A percentile compares a stretch with the other conserved stretches of the same genome.
These are phyloP conservation scores for Zaprionus capensis DNA, from an alignment of 1,140 invertebrate species.

Conservation along the genomic window DNA sequence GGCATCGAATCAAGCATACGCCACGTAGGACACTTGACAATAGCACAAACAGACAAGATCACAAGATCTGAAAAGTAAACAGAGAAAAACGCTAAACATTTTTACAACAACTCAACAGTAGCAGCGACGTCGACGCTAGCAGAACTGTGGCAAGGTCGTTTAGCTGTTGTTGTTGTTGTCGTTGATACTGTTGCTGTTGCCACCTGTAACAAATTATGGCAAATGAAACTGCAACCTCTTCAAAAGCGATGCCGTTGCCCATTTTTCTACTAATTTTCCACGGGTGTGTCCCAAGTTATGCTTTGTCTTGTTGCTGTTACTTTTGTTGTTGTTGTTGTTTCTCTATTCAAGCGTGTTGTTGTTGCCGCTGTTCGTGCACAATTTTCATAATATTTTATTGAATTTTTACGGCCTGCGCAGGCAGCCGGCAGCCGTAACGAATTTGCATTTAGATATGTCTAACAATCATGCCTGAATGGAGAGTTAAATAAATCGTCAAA, in stretches of 20 bases:
- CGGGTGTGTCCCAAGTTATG: slow-evolving; percentile 45
- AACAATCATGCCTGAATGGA: slow-evolving; percentile 46
- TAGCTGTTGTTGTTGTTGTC: slow-evolving; percentile 25
- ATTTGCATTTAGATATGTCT: slow-evolving; percentile 70
- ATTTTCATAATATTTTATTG: slow-evolving; percentile 78
- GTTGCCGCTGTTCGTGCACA: slow-evolving; percentile 57
- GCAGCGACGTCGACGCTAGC: slow-evolving; percentile 36
- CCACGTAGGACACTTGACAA: slow-evolving; percentile 47
- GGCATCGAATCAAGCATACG: slow-evolving; percentile 49
- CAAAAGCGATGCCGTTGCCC: slow-evolving; percentile 40
- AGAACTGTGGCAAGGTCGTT: slow-evolving; percentile 66
- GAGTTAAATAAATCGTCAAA: slow-evolving; percentile 60
- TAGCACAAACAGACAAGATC: slow-evolving; percentile 7
- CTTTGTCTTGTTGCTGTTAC: slow-evolving; percentile 22
- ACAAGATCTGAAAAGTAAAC: slow-evolving; percentile 40
- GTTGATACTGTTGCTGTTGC: slow-evolving; percentile 37
- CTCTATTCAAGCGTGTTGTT: neutral
- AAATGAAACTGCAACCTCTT: slow-evolving; percentile 61
- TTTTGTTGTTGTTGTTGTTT: neutral
- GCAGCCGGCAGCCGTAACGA: slow-evolving; percentile 66
- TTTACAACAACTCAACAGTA: slow-evolving; percentile 27
- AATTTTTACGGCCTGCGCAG: slow-evolving; percentile 57
- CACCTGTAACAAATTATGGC: slow-evolving; percentile 76
- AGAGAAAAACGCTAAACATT: slow-evolving; percentile 42
- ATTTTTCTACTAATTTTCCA: slow-evolving; percentile 58